These are phyloP conservation scores for Lymantria dispar DNA, from an alignment of 2,888 invertebrate genomes.

Conservation along the genomic window DNA sequence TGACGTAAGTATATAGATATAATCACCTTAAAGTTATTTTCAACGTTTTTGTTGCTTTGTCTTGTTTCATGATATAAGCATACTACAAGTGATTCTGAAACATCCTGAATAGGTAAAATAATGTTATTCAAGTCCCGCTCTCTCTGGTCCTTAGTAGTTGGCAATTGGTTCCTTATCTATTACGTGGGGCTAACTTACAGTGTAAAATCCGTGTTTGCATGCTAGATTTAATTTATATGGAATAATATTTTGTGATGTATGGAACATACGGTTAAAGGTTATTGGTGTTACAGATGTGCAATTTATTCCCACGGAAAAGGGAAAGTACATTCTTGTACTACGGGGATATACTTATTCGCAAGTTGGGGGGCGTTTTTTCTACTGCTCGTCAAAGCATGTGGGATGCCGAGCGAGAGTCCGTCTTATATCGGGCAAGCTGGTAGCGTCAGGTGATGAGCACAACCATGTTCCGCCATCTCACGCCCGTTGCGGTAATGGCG, in stretches of 20 bases:
- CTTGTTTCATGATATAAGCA: too few relatives aligned
- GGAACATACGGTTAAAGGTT: background rate
- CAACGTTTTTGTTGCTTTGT: too few relatives aligned
- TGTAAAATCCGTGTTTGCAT: background rate
- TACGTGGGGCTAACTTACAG: too few relatives aligned
- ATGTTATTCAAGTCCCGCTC: too few relatives aligned
- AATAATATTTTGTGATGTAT: background rate
- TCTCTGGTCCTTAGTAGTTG: too few relatives aligned
- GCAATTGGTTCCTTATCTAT: too few relatives aligned
- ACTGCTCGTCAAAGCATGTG: conserved; percentile 77
- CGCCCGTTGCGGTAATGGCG: conserved; percentile 75
- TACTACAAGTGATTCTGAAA: too few relatives aligned
- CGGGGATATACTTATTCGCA: conserved; percentile 75
- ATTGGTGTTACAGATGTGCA: conserved; percentile 66
- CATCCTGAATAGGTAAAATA: too few relatives aligned
- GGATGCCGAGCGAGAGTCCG: conserved; percentile 72
- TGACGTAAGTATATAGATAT: too few relatives aligned
- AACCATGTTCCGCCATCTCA: conserved; percentile 75
- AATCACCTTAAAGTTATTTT: too few relatives aligned
- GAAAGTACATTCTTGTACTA: conserved; percentile 73
- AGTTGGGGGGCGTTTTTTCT: conserved; percentile 76
- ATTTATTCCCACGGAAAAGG: conserved; percentile 78
- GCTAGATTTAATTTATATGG: background rate
- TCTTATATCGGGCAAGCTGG: conserved; percentile 61
- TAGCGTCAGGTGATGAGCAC: conserved; percentile 67